Conservation (phyloP, 2,888 invertebrate species). For the Drosophila neutralis region DNA sequence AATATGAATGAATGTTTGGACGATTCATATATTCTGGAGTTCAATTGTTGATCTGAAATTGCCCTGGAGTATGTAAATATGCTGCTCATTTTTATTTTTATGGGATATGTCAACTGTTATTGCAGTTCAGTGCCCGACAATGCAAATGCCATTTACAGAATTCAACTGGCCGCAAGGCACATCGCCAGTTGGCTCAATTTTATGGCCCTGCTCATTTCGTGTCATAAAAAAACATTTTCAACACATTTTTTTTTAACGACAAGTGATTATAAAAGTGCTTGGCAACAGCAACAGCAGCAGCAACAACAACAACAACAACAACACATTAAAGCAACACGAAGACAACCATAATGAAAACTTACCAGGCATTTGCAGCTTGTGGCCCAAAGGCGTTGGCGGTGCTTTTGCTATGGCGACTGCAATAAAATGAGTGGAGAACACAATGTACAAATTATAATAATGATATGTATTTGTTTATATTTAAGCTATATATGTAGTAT, state of each 20-base stretch:
- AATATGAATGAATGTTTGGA: neutral
- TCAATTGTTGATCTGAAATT: constrained; percentile 6
- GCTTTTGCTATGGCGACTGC: constrained; percentile 51
- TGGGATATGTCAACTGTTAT: constrained; percentile 16
- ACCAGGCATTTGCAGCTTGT: constrained; percentile 72
- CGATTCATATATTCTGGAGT: neutral
- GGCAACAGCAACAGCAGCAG: constrained; percentile 35
- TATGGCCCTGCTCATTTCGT: constrained; percentile 73
- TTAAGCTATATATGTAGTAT: constrained; percentile 19
- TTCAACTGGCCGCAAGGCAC: constrained; percentile 55
- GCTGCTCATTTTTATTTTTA: constrained; percentile 19
- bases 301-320: constrained; percentile 31
- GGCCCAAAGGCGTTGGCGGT: constrained; percentile 76
- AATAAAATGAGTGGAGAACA: constrained; percentile 56
- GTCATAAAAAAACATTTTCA: constrained; percentile 75
- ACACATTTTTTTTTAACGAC: constrained; percentile 71
- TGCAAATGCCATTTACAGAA: constrained; percentile 53
- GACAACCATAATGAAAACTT: constrained; percentile 61
- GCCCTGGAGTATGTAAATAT: neutral
- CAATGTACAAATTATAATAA: constrained; percentile 74
- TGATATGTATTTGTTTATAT: constrained; percentile 44
- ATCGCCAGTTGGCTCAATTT: constrained; percentile 63
- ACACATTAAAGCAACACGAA: constrained; percentile 31
- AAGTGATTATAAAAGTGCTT: constrained; percentile 66
- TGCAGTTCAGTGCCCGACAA: constrained; percentile 50